phyloP scores from a whole-genome alignment of 2,113 vertebrate species.

The Theropithecus gelada region DNA sequence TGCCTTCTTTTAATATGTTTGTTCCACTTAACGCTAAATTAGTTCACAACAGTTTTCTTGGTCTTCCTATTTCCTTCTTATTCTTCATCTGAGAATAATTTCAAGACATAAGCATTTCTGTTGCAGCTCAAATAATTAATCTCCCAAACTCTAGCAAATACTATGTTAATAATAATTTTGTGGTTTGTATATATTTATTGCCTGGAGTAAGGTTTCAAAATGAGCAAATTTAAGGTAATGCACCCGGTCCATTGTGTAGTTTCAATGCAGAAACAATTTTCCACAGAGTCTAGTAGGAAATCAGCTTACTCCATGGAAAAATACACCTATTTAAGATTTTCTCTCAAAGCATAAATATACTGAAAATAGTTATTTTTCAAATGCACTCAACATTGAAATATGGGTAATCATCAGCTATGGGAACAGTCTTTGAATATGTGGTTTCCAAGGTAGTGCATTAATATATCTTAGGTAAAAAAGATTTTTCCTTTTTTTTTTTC shows the following conservation, averaged over 20 bases:
- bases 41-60: conserved; percentile 4
- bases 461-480: neutral
- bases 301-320: conserved; percentile 29
- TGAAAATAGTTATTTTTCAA: neutral
- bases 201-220: conserved; percentile 42
- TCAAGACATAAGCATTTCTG: neutral
- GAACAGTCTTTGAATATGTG: neutral
- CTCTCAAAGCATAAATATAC: neutral
- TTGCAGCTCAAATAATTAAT: conserved; percentile 49
- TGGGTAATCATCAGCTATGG: neutral
- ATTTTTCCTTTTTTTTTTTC: fast-evolving
- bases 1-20: neutral
- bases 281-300: neutral
- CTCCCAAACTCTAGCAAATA: neutral
- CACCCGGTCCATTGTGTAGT: neutral
- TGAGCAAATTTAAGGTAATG: neutral
- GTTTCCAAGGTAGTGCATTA: neutral
- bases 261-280: conserved; percentile 15
- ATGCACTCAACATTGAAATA: neutral
- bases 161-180: conserved; percentile 21
- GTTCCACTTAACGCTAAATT: conserved; percentile 8
- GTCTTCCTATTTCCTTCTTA: conserved; percentile 38
- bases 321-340: neutral
- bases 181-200: neutral
- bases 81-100: conserved; percentile 57